These are phyloP conservation scores for Carettochelys insculpta DNA, from an alignment of 2,113 vertebrate species.

Conservation along the genomic window DNA sequence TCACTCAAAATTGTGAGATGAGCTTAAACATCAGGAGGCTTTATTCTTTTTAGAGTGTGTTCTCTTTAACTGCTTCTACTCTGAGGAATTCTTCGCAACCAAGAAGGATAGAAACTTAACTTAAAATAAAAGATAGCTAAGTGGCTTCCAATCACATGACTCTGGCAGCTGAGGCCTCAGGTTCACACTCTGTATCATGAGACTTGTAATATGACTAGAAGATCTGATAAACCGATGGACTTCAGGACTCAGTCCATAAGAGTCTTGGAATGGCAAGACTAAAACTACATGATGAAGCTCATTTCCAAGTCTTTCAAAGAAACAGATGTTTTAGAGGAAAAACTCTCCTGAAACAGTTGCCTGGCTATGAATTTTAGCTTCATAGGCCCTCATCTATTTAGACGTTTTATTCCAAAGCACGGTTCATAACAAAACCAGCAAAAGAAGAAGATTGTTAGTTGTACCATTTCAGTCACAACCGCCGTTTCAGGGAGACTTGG, in stretches of 20 bases:
- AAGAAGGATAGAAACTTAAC: not conserved
- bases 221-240: not conserved
- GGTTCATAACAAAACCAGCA: not conserved
- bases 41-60: not conserved
- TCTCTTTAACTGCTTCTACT: not conserved
- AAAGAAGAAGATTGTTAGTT: not conserved
- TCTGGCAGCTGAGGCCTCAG: not conserved
- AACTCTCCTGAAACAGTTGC: not conserved
- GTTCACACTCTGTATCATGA: not conserved
- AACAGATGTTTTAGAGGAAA: not conserved
- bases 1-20: not conserved
- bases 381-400: not conserved
- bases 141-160: not conserved
- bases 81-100: not conserved
- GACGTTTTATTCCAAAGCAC: not conserved
- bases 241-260: not conserved
- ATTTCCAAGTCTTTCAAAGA: not conserved
- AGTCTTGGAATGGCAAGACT: not conserved
- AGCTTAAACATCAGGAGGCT: not conserved
- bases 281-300: not conserved
- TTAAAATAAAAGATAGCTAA: not conserved
- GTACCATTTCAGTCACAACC: not conserved
- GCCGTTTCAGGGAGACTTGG: not conserved
- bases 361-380: not conserved
- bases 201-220: not conserved